These are phyloP conservation scores for Melikaiella ostensackeni DNA, from an alignment of 2,888 invertebrate genomes.

Conservation along the genomic window DNA sequence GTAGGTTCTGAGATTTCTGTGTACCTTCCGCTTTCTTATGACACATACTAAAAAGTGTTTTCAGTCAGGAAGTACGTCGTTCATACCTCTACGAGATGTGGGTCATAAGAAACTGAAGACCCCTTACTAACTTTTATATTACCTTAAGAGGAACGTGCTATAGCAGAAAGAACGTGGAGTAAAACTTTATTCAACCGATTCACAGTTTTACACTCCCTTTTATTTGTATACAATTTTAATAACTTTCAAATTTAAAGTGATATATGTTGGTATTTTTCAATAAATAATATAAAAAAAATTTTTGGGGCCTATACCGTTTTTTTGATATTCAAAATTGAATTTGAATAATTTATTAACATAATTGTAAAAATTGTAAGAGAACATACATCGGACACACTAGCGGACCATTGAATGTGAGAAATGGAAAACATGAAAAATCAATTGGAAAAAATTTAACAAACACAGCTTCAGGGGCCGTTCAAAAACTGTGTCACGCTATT, in stretches of 20 bases:
- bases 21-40: conserved; percentile 14
- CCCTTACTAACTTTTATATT: conserved; percentile 20
- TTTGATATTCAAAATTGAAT: too few relatives aligned
- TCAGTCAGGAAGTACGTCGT: conserved; percentile 10
- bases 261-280: too few relatives aligned
- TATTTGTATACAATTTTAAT: not conserved
- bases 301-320: too few relatives aligned
- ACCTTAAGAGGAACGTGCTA: not conserved
- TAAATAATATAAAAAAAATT: too few relatives aligned
- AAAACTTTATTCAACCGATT: not conserved
- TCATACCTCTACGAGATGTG: not conserved
- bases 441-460: too few relatives aligned
- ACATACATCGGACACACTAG: too few relatives aligned
- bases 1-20: not conserved
- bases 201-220: not conserved
- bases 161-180: not conserved
- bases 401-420: too few relatives aligned
- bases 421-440: too few relatives aligned
- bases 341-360: too few relatives aligned
- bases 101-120: conserved; percentile 14
- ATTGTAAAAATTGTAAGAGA: too few relatives aligned
- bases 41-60: conserved; percentile 15
- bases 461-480: too few relatives aligned
- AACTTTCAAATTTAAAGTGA: not conserved
- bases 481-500: too few relatives aligned